Evolutionary conservation across 2,797 vertebrate genomes (phyloP).

Genomic region (Aldrovandia affinis): DNA sequence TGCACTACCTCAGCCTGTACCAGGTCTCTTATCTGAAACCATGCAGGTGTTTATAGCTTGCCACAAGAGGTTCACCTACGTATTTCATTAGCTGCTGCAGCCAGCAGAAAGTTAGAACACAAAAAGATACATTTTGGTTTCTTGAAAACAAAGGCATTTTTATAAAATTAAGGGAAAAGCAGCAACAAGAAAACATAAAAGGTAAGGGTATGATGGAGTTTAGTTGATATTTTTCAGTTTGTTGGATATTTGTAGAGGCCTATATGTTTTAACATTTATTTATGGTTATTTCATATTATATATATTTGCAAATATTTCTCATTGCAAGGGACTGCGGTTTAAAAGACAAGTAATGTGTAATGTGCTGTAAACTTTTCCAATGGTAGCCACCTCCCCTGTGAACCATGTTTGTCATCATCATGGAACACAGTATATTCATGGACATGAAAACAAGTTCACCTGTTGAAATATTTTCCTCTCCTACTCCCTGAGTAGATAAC

Average conservation of each 20-base stretch:
- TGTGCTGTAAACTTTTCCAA: not conserved
- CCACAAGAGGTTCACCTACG: not conserved
- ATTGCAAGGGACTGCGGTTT: no score
- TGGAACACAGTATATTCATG: slow-evolving; percentile 17
- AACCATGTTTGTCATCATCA: not conserved
- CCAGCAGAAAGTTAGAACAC: not conserved
- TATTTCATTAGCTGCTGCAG: not conserved
- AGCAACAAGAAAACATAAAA: no score
- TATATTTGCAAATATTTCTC: no score
- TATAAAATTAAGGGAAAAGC: no score
- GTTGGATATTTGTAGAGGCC: no score
- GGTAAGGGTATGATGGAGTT: no score
- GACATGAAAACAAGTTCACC: slow-evolving; percentile 21
- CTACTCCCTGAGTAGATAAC: not conserved
- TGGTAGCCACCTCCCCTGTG: not conserved
- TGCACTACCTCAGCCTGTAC: not conserved
- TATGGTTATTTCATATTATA: no score
- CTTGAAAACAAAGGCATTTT: no score
- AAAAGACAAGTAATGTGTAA: no score
- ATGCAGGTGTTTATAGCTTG: not conserved
- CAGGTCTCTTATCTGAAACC: slow-evolving; percentile 34
- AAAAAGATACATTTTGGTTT: no score
- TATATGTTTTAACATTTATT: no score
- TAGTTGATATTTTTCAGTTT: no score
- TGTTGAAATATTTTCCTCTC: slow-evolving; percentile 8